phyloP scores from a whole-genome alignment of 2,797 vertebrate genomes.

The Trachurus trachurus region DNA sequence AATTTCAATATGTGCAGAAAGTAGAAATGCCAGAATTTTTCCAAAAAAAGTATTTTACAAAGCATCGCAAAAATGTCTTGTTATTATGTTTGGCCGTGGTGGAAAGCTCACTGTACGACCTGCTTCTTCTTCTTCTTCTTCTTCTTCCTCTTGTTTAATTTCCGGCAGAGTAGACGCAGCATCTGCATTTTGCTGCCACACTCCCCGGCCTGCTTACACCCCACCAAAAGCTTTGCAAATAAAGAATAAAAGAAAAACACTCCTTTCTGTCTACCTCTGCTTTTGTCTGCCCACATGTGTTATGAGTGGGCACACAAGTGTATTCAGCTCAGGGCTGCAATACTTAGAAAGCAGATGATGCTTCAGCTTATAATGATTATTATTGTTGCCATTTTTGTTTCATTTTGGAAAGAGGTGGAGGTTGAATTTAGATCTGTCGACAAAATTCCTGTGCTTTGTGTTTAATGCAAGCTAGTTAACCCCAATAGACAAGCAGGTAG shows the following conservation, averaged over 20 bases:
- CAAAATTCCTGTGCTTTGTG: not conserved
- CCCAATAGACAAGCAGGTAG: not conserved
- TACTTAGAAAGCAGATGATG: not conserved
- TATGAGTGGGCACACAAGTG: not conserved
- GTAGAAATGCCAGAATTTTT: conserved; percentile 35
- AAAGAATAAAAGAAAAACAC: conserved; percentile 14
- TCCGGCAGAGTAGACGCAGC: conserved; percentile 22
- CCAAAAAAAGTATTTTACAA: conserved; percentile 7
- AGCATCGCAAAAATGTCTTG: not conserved
- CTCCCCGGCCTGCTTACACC: not conserved
- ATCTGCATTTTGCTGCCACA: conserved; percentile 42
- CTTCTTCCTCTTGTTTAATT: conserved; percentile 38
- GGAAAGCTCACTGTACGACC: conserved; percentile 11
- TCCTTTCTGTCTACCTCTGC: not conserved
- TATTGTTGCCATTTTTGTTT: too few species aligned
- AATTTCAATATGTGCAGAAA: conserved; percentile 30
- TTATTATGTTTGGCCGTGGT: conserved; percentile 31
- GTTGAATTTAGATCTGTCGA: too few species aligned
- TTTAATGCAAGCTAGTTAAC: not conserved
- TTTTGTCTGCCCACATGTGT: not conserved
- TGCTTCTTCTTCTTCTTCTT: not conserved
- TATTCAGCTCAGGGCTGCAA: not conserved
- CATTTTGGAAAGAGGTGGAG: too few species aligned
- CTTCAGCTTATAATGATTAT: not conserved
- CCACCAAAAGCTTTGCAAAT: conserved; percentile 17